Evolutionary conservation across 2,113 vertebrate genomes (phyloP).

Genomic region (Rhynchopsitta pachyrhyncha): DNA sequence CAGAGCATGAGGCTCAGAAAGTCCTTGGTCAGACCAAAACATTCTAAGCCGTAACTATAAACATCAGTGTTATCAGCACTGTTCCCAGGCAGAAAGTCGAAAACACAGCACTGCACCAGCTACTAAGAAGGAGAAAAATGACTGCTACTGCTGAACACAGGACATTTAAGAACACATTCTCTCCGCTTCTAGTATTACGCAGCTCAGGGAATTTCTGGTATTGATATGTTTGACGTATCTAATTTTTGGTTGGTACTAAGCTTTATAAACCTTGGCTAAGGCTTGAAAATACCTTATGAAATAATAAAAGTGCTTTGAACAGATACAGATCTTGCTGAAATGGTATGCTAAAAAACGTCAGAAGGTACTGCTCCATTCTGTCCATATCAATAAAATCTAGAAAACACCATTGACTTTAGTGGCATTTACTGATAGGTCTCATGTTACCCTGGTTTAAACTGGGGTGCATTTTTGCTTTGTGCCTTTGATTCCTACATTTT

Average conservation of each 20-base stretch:
- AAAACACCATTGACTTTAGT: neutral
- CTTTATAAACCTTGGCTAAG: neutral
- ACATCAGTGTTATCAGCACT: too few relatives aligned
- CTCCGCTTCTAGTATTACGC: neutral
- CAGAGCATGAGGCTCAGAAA: too few relatives aligned
- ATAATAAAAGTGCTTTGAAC: neutral
- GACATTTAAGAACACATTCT: neutral
- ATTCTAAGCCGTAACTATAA: too few relatives aligned
- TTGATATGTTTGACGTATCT: neutral
- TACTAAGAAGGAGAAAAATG: too few relatives aligned
- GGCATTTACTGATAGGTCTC: neutral
- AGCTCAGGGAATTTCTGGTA: neutral
- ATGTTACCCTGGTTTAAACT: neutral
- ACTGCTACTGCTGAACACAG: too few relatives aligned
- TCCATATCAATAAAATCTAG: neutral
- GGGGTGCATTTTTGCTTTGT: neutral
- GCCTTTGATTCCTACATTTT: neutral
- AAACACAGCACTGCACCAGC: too few relatives aligned
- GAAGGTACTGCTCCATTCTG: neutral
- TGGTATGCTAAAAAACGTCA: neutral
- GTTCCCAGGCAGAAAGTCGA: too few relatives aligned
- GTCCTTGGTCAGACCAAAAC: too few relatives aligned
- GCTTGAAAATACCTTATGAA: neutral
- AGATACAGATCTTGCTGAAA: neutral
- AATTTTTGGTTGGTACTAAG: neutral